These are phyloP conservation scores for Drosophila tanythrix DNA, from an alignment of 2,888 invertebrate species.

Conservation along the genomic window DNA sequence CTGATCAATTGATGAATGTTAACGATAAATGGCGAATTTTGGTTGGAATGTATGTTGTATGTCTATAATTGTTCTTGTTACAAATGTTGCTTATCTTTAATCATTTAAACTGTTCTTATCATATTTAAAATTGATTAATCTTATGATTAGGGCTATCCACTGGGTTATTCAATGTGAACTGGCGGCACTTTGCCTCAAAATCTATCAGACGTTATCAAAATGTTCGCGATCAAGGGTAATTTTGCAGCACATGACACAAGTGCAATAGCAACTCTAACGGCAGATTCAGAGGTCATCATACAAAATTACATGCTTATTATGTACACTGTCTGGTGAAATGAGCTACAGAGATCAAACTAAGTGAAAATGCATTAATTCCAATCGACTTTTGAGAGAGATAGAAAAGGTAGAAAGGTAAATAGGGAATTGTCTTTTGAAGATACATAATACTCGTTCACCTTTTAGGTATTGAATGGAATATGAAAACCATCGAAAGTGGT, in stretches of 20 bases:
- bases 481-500: conserved; percentile 13
- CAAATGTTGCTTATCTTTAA: conserved; percentile 19
- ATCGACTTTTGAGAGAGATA: not conserved
- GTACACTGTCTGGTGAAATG: conserved; percentile 20
- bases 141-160: conserved; percentile 34
- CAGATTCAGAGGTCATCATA: conserved; percentile 2
- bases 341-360: conserved; percentile 15
- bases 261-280: conserved; percentile 24
- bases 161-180: conserved; percentile 67
- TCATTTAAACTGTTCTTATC: conserved; percentile 32
- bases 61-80: conserved; percentile 18
- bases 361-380: not conserved
- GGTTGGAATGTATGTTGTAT: conserved; percentile 8
- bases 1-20: conserved; percentile 12
- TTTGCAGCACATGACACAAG: conserved; percentile 40
- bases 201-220: conserved; percentile 70
- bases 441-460: conserved; percentile 12
- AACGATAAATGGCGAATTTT: not conserved
- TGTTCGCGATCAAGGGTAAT: conserved; percentile 48
- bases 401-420: conserved; percentile 1
- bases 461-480: not conserved
- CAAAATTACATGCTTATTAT: conserved; percentile 16
- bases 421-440: conserved; percentile 19
- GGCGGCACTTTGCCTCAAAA: conserved; percentile 63
- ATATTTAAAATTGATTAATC: conserved; percentile 29